Conservation (phyloP, 2,113 vertebrate genomes). For the Casuarius casuarius region DNA sequence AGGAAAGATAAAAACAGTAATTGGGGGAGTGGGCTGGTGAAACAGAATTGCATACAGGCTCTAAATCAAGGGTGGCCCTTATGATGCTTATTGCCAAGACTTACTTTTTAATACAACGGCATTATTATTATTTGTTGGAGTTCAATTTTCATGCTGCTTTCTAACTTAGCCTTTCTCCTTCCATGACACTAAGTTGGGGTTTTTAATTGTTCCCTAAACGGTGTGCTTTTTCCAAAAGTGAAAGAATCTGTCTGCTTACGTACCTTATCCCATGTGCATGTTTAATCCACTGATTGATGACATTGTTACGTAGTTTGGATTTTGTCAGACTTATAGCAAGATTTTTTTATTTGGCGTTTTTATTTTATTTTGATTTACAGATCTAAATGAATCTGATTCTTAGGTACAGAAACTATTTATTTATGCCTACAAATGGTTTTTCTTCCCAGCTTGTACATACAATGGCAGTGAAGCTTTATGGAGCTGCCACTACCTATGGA, state of each 20-base stretch:
- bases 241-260: neutral
- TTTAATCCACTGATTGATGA: neutral
- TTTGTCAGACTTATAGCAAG: neutral
- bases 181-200: neutral
- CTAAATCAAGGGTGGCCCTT: neutral
- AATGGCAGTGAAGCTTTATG: neutral
- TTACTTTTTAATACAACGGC: neutral
- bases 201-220: neutral
- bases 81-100: neutral
- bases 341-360: neutral
- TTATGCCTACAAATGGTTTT: neutral
- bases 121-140: neutral
- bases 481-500: neutral
- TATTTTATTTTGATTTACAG: neutral
- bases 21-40: neutral
- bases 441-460: neutral
- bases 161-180: neutral
- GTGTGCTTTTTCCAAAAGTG: neutral
- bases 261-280: neutral
- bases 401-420: neutral
- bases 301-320: neutral
- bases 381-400: neutral
- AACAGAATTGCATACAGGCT: neutral
- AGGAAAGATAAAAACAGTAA: neutral
- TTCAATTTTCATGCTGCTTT: neutral